These are phyloP conservation scores for Blera fallax DNA, from an alignment of 2,888 invertebrate species.

Conservation along the genomic window DNA sequence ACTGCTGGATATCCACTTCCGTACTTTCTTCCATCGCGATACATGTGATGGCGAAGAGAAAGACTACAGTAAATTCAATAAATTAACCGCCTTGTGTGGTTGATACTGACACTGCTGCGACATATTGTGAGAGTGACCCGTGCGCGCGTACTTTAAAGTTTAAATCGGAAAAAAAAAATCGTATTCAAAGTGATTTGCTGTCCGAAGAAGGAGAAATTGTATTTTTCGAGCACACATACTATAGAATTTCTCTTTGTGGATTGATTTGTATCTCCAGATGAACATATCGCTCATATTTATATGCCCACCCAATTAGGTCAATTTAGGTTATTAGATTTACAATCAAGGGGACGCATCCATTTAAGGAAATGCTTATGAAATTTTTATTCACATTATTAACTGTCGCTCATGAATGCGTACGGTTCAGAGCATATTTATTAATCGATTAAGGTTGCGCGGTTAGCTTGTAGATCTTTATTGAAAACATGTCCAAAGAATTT, in stretches of 20 bases:
- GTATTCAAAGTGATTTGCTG: slow-evolving; percentile 46
- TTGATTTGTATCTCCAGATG: slow-evolving; percentile 39
- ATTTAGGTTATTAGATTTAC: slow-evolving; percentile 55
- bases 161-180: neutral
- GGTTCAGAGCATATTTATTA: slow-evolving; percentile 9
- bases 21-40: slow-evolving; percentile 49
- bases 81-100: slow-evolving; percentile 52
- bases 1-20: slow-evolving; percentile 34
- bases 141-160: slow-evolving; percentile 25
- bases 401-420: neutral
- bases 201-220: slow-evolving; percentile 49
- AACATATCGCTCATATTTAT: slow-evolving; percentile 13
- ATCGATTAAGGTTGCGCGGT: slow-evolving; percentile 36
- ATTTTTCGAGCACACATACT: neutral
- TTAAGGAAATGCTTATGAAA: slow-evolving; percentile 57
- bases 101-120: slow-evolving; percentile 2
- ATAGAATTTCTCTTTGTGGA: slow-evolving; percentile 32
- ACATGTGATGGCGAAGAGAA: neutral
- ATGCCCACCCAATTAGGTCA: slow-evolving; percentile 38
- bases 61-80: slow-evolving; percentile 35
- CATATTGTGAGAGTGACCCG: slow-evolving; percentile 56
- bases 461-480: slow-evolving; percentile 10
- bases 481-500: slow-evolving; percentile 33
- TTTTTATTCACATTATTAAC: slow-evolving; percentile 23
- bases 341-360: slow-evolving; percentile 51